Conservation (phyloP, 2,888 invertebrate genomes). For the Parascotia fuliginaria region DNA sequence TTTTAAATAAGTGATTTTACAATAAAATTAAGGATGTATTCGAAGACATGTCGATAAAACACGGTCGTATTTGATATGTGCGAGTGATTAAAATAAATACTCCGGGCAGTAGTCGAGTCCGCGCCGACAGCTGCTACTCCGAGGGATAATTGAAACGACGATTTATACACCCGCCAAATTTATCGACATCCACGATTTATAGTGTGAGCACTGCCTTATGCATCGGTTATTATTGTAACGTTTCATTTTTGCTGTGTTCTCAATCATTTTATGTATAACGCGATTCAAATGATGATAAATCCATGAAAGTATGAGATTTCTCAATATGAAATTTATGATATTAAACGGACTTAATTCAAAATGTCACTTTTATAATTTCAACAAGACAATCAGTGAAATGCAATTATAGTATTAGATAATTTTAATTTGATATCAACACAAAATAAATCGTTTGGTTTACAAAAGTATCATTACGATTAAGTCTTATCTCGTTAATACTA, state of each 20-base stretch:
- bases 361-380: constrained; percentile 52
- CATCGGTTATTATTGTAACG: constrained; percentile 52
- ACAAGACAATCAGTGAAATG: constrained; percentile 53
- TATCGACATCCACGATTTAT: constrained; percentile 80
- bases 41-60: constrained; percentile 67
- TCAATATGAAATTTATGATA: constrained; percentile 36
- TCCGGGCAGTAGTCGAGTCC: constrained; percentile 65
- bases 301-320: constrained; percentile 29
- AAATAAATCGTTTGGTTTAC: constrained; percentile 35
- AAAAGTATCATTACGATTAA: constrained; percentile 34
- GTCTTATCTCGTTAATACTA: constrained; percentile 36
- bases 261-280: constrained; percentile 34
- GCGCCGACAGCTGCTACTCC: constrained; percentile 79
- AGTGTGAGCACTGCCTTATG: constrained; percentile 54
- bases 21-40: constrained; percentile 59
- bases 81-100: constrained; percentile 82
- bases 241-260: constrained; percentile 52
- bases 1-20: constrained; percentile 44
- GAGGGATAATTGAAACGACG: constrained; percentile 81
- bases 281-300: constrained; percentile 45
- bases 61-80: constrained; percentile 62
- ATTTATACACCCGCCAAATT: constrained; percentile 83
- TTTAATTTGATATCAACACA: constrained; percentile 38
- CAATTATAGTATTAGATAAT: constrained; percentile 51
- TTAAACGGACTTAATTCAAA: constrained; percentile 50